These are phyloP conservation scores for Pyrochroa serraticornis DNA, from an alignment of 2,888 invertebrate genomes.

Conservation along the genomic window DNA sequence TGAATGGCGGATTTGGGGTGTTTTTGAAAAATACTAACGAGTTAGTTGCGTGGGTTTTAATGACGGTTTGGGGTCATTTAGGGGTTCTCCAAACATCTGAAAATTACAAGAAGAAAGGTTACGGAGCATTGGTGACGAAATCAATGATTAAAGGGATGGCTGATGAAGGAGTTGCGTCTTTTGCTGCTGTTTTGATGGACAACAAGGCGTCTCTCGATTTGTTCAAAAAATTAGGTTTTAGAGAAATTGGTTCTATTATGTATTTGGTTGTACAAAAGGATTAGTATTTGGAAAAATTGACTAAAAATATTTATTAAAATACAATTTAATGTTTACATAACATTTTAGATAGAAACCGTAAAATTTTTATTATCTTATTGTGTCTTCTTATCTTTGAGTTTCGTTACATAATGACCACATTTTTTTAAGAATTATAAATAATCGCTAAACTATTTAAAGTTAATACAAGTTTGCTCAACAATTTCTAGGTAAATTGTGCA, in stretches of 20 bases:
- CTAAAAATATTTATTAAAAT: too few species aligned
- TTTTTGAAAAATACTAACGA: constrained; percentile 49
- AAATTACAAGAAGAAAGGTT: constrained; percentile 51
- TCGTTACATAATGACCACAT: too few species aligned
- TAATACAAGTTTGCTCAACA: too few species aligned
- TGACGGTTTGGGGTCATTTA: constrained; percentile 50
- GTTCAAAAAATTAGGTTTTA: constrained; percentile 49
- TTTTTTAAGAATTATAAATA: too few species aligned
- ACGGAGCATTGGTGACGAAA: constrained; percentile 50
- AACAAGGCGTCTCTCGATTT: constrained; percentile 50
- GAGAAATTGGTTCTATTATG: constrained; percentile 4
- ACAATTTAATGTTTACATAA: too few species aligned
- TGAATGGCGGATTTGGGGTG: constrained; percentile 52
- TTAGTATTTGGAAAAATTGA: too few species aligned
- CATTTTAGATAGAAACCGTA: too few species aligned
- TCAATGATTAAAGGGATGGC: constrained; percentile 50
- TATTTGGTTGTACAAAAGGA: too few species aligned
- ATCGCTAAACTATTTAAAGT: too few species aligned
- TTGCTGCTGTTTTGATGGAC: constrained; percentile 45
- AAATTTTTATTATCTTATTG: too few species aligned
- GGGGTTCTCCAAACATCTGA: constrained; percentile 52
- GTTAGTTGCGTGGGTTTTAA: constrained; percentile 54
- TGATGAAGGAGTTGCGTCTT: constrained; percentile 45
- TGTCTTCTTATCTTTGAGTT: too few species aligned
- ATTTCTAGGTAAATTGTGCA: too few species aligned